These are phyloP conservation scores for Cantharis rufa DNA, from an alignment of 2,888 invertebrate genomes.

Conservation along the genomic window DNA sequence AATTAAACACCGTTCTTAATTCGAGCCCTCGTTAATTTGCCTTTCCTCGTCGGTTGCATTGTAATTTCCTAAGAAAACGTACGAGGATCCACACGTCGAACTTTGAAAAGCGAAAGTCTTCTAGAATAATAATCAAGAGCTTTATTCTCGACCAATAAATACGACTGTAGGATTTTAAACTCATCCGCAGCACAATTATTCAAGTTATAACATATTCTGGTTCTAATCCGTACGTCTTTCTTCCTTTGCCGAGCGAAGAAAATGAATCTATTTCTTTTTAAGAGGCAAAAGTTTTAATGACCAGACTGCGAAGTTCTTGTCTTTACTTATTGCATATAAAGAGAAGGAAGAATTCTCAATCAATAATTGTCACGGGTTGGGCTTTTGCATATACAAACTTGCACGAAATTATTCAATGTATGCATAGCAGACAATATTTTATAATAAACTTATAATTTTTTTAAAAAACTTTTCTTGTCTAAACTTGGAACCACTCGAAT, in stretches of 20 bases:
- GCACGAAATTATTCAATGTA: slow-evolving; percentile 23
- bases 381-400: slow-evolving; percentile 32
- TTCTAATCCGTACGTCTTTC: slow-evolving; percentile 51
- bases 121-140: slow-evolving; percentile 54
- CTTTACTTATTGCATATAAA: slow-evolving; percentile 54
- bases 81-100: slow-evolving; percentile 34
- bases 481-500: neutral
- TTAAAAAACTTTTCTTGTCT: neutral
- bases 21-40: slow-evolving; percentile 46
- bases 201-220: slow-evolving; percentile 56
- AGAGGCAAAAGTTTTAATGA: slow-evolving; percentile 56
- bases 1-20: slow-evolving; percentile 51
- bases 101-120: slow-evolving; percentile 51
- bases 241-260: slow-evolving; percentile 52
- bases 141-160: slow-evolving; percentile 54
- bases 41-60: slow-evolving; percentile 38
- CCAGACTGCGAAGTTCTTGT: slow-evolving; percentile 49
- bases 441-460: neutral
- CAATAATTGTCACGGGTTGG: slow-evolving; percentile 68
- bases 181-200: slow-evolving; percentile 56
- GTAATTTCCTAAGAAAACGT: slow-evolving; percentile 29
- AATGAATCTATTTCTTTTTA: slow-evolving; percentile 55
- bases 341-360: slow-evolving; percentile 68
- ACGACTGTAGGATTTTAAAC: slow-evolving; percentile 55
- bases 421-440: slow-evolving; percentile 10